Conservation (phyloP, 1,140 invertebrate species). For the Trachymyrmex cornetzi region DNA sequence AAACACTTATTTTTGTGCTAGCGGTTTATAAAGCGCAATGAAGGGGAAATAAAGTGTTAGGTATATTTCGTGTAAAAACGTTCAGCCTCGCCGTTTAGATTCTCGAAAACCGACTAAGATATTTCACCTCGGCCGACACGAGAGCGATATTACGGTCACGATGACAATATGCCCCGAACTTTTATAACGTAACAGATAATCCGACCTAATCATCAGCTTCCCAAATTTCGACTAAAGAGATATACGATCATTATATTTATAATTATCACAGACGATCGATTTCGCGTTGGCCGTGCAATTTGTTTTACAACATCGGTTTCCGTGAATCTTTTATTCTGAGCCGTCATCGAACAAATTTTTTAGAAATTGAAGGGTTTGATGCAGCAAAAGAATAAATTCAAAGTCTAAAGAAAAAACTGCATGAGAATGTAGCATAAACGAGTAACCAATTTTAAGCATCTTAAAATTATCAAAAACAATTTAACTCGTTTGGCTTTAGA, state of each 20-base stretch:
- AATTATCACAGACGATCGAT: background rate
- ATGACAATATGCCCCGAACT: conserved; percentile 29
- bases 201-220: background rate
- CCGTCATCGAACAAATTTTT: conserved; percentile 14
- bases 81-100: conserved; percentile 35
- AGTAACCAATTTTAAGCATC: background rate
- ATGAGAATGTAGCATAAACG: background rate
- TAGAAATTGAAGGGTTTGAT: conserved; percentile 4
- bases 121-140: background rate
- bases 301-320: conserved; percentile 7
- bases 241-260: background rate
- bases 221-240: background rate
- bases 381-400: background rate
- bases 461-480: background rate
- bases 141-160: conserved; percentile 6
- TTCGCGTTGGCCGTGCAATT: background rate
- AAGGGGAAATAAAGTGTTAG: conserved; percentile 51
- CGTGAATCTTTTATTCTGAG: conserved; percentile 26
- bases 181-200: conserved; percentile 26
- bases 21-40: conserved; percentile 58
- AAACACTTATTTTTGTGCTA: conserved; percentile 65
- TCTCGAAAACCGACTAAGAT: conserved; percentile 14
- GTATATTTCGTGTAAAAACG: conserved; percentile 30
- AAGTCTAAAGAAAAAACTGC: background rate
- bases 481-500: background rate